A percentile compares a stretch with the other conserved stretches of the same genome.
Evolutionary conservation across 2,888 invertebrate genomes (phyloP).

Genomic region (Stramonita haemastoma): DNA sequence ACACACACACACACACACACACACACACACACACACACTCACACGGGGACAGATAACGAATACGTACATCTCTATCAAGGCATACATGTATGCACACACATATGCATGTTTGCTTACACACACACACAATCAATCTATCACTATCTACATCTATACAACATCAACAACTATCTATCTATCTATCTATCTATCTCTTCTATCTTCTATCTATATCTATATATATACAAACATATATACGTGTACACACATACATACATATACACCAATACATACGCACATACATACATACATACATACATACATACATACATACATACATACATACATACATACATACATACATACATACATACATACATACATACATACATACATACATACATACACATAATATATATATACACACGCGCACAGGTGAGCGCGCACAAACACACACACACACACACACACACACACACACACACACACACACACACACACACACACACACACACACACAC

Average conservation of each 20-base stretch:
- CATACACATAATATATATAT: too few species aligned
- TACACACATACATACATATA: not conserved
- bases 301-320: not conserved
- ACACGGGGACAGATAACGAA: not conserved
- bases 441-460: too few species aligned
- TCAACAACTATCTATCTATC: too few species aligned
- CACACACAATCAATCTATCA: not conserved
- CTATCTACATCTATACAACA: too few species aligned
- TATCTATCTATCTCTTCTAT: too few species aligned
- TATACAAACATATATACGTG: not conserved
- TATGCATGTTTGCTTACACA: not conserved
- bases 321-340: not conserved
- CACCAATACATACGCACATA: not conserved
- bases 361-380: too few species aligned
- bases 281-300: not conserved
- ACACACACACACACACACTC: not conserved
- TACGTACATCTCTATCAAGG: not conserved
- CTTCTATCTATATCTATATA: not conserved
- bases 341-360: not conserved
- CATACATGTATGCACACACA: not conserved
- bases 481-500: not conserved
- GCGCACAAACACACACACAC: not conserved
- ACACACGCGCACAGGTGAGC: not conserved
- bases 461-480: not conserved
- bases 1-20: constrained; percentile 16